Conservation (phyloP, 92 coral and sea anemone genomes). For the Blastomussa wellsi region DNA sequence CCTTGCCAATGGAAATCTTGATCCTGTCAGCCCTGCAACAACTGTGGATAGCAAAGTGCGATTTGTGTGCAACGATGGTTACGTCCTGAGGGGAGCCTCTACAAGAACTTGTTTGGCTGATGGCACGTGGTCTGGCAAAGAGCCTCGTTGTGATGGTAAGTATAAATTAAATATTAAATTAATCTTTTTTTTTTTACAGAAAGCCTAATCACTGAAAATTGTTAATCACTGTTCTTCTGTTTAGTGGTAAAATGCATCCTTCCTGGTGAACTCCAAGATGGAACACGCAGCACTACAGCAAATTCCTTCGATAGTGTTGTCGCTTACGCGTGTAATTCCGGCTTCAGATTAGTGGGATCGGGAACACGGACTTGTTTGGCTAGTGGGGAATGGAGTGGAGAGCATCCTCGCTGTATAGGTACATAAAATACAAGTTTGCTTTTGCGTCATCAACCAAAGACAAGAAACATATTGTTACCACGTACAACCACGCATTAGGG, state of each 20-base stretch:
- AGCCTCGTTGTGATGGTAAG: conserved; percentile 76
- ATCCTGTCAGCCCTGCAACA: conserved; percentile 60
- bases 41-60: conserved; percentile 59
- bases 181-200: background rate
- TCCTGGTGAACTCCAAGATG: conserved; percentile 75
- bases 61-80: conserved; percentile 79
- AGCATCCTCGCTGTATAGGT: conserved; percentile 94
- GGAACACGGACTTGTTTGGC: conserved; percentile 72
- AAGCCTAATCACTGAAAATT: no score
- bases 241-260: conserved; percentile 73
- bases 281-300: conserved; percentile 49
- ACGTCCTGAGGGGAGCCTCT: conserved; percentile 69
- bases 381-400: conserved; percentile 82
- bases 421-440: background rate
- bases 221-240: background rate
- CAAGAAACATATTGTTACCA: no score
- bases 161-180: background rate
- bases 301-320: conserved; percentile 66
- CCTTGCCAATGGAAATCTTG: conserved; percentile 64
- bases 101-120: conserved; percentile 82
- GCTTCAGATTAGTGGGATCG: conserved; percentile 73
- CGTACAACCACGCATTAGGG: no score
- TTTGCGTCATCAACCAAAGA: no score
- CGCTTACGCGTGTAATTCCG: conserved; percentile 76
- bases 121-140: conserved; percentile 85